Conservation (phyloP, 2,797 vertebrate species). For the Acanthiza pusilla region DNA sequence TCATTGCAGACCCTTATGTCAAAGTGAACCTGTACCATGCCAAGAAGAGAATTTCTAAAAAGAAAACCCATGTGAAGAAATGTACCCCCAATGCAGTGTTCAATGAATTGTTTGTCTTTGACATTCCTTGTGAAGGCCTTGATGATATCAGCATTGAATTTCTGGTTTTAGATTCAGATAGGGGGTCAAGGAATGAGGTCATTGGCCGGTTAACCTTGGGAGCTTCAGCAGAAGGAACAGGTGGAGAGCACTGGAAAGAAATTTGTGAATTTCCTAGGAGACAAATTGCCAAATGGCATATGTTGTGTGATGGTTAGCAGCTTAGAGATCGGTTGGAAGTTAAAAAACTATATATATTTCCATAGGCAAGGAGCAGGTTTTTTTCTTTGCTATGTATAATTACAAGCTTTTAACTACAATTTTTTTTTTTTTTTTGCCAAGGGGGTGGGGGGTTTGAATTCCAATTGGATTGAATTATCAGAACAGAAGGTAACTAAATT, state of each 20-base stretch:
- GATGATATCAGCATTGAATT: constrained; percentile 96
- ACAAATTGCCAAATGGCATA: constrained; percentile 98
- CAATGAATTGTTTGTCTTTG: constrained; percentile 97
- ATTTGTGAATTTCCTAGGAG: constrained; percentile 96
- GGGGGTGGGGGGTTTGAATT: neutral
- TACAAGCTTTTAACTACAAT: constrained; percentile 41
- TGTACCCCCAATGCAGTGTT: constrained; percentile 95
- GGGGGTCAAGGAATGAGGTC: constrained; percentile 80
- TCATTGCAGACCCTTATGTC: constrained; percentile 88
- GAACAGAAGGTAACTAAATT: constrained; percentile 55
- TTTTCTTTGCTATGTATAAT: constrained; percentile 61
- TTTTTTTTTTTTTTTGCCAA: neutral
- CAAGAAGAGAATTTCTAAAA: constrained; percentile 96
- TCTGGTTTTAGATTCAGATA: constrained; percentile 94
- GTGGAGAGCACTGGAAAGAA: constrained; percentile 96
- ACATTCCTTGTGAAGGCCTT: constrained; percentile 90
- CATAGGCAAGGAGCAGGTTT: constrained; percentile 59
- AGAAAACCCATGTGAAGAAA: constrained; percentile 98
- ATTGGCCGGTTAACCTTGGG: constrained; percentile 88
- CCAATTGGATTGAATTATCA: constrained; percentile 57
- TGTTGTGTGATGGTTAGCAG: constrained; percentile 87
- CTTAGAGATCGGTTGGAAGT: neutral
- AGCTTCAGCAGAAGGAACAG: constrained; percentile 83
- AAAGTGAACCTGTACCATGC: constrained; percentile 97
- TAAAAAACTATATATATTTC: constrained; percentile 26